These are phyloP conservation scores for Lamprotornis superbus DNA, from an alignment of 2,113 vertebrate genomes.

Conservation along the genomic window DNA sequence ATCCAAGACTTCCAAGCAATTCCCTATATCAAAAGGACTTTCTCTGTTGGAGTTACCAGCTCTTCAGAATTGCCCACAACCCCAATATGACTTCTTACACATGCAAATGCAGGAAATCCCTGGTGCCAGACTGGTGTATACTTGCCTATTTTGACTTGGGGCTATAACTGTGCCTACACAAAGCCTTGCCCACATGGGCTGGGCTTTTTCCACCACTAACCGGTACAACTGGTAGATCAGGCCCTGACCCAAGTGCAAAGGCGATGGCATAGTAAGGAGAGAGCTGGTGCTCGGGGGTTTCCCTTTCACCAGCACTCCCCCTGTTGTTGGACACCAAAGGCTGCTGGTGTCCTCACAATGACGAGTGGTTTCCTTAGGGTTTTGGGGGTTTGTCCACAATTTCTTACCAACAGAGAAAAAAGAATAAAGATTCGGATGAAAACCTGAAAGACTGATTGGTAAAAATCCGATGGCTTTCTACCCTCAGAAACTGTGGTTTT, in stretches of 20 bases:
- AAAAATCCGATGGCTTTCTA: accelerated
- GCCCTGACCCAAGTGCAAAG: background rate
- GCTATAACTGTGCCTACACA: background rate
- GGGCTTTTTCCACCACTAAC: background rate
- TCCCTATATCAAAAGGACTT: background rate
- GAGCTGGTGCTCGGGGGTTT: background rate
- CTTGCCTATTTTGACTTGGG: background rate
- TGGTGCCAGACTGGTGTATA: background rate
- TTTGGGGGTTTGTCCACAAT: background rate
- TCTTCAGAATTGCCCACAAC: background rate
- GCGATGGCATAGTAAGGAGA: background rate
- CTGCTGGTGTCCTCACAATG: background rate
- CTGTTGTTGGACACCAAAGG: background rate
- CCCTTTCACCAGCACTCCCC: background rate
- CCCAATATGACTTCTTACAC: background rate
- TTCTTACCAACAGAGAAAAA: background rate
- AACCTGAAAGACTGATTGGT: background rate
- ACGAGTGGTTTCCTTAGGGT: background rate
- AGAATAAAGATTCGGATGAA: background rate
- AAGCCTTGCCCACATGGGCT: background rate
- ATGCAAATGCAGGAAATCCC: background rate
- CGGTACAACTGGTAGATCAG: background rate
- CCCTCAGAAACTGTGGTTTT: background rate
- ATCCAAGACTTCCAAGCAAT: background rate
- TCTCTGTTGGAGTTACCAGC: background rate